phyloP scores from a whole-genome alignment of 2,113 vertebrate genomes.

The Sorex araneus region DNA sequence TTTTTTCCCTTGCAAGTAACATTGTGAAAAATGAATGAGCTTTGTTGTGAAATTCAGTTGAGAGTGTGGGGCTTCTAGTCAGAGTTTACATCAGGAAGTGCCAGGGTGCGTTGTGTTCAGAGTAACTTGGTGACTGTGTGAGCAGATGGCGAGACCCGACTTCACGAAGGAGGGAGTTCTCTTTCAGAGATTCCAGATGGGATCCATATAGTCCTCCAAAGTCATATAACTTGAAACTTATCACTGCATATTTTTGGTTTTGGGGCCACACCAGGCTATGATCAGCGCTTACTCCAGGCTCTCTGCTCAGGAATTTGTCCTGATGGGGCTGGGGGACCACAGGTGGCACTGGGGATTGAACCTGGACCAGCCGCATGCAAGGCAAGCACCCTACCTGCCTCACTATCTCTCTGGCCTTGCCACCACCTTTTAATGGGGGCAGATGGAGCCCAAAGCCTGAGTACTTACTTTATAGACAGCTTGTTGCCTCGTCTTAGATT shows the following conservation, averaged over 20 bases:
- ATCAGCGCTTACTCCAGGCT: too few relatives aligned
- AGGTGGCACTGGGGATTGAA: too few relatives aligned
- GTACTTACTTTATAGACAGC: background rate
- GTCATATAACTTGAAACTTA: background rate
- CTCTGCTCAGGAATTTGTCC: too few relatives aligned
- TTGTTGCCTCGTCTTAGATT: background rate
- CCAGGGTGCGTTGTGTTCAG: background rate
- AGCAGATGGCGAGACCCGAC: background rate
- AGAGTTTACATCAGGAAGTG: background rate
- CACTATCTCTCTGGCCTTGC: too few relatives aligned
- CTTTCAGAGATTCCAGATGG: background rate
- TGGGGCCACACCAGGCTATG: too few relatives aligned
- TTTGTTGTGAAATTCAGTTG: background rate
- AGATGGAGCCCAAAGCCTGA: background rate
- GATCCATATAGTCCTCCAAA: background rate
- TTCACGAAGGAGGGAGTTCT: background rate
- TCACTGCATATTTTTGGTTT: background rate
- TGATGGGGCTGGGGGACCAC: too few relatives aligned
- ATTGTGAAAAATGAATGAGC: background rate
- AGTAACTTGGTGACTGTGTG: background rate
- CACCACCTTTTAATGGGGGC: background rate
- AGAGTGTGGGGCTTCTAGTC: background rate
- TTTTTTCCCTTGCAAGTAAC: slow-evolving; percentile 13
- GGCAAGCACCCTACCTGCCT: too few relatives aligned
- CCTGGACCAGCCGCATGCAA: too few relatives aligned